Conservation (phyloP, 2,113 vertebrate genomes). For the Corythoichthys intestinalis region DNA sequence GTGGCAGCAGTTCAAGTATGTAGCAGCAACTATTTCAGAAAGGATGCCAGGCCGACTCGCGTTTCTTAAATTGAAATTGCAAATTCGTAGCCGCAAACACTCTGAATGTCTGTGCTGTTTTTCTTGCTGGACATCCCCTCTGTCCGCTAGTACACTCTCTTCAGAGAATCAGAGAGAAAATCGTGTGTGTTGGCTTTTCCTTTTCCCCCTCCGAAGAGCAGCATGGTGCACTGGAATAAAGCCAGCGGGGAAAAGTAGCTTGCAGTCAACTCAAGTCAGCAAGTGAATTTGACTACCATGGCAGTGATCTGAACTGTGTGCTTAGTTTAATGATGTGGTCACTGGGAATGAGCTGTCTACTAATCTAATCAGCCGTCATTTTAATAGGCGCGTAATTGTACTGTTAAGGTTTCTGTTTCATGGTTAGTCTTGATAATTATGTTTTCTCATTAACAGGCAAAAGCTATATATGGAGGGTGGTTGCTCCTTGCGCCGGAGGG, state of each 20-base stretch:
- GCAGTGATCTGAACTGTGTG: constrained; percentile 10
- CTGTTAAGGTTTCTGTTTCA: constrained; percentile 8
- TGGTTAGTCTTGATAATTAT: constrained; percentile 31
- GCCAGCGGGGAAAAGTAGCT: constrained; percentile 52
- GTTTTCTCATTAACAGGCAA: constrained; percentile 63
- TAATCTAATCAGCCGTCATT: constrained; percentile 3
- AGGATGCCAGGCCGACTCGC: constrained; percentile 33
- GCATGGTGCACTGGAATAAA: constrained; percentile 55
- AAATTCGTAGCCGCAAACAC: constrained; percentile 44
- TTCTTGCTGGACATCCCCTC: constrained; percentile 39
- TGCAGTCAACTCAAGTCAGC: constrained; percentile 35
- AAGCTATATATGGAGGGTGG: constrained; percentile 79
- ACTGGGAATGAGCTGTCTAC: background rate
- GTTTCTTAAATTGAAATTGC: constrained; percentile 45
- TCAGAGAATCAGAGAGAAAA: constrained; percentile 61
- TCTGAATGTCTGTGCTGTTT: constrained; percentile 30
- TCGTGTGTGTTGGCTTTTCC: constrained; percentile 49
- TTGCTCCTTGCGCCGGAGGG: constrained; percentile 78
- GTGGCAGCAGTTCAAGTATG: constrained; percentile 45
- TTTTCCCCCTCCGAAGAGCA: constrained; percentile 24
- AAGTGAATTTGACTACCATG: constrained; percentile 24
- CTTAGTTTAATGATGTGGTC: constrained; percentile 4
- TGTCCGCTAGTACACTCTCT: constrained; percentile 52
- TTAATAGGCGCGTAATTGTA: constrained; percentile 11
- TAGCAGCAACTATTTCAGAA: constrained; percentile 43